Evolutionary conservation across 2,888 invertebrate genomes (phyloP), one percentile per base, ranked within the genome.

Genomic region (Pachliopta kotzebuea): DNA sequence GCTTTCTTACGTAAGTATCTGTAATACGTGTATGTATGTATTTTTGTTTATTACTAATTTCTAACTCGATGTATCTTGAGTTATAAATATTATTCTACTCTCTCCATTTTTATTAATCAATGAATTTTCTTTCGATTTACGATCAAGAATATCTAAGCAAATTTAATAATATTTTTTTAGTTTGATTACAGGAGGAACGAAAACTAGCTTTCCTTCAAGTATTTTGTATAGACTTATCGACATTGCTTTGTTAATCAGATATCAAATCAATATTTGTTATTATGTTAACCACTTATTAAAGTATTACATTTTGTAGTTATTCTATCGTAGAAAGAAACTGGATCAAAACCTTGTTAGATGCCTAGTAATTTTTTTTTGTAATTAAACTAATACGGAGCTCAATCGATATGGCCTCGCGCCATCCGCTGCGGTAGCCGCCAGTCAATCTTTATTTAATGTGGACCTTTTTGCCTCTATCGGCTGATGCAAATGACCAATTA

Each of bases 381-480:
- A 88, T 86, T 84, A 80, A 83, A 81, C 79, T 84, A 88, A 86
- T 86, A 84, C 75, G 69, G 68, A 66, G 69, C 56, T 70, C 75
- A 75, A 79, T 78, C 85, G 75, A 83, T 83, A 78, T 70, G 86
- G 82, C 85, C 85, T 84, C 79, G 80, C 63, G 42, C 72, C 74
- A 72, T 66, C 69, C 71, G 77, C 71, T 72, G 72, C 70, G 72
- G 71, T 70, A 24, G 23, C 71, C 69, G 68, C 76, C 78, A 79
- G 88, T 90, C 88, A 85, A 88, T 90, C 88, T 88, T 86, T 87
- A 89, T 89, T 76, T 75, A 86, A 81, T 80, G 76, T 74, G 72
- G 73, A 72, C 81, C 83, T 83, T 78, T 78, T 75, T 78, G 78
- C 80, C 82, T 80, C 80, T 67, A 70, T 71, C 68, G 71, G 67